A percentile compares a stretch with the other conserved stretches of the same genome.
Evolutionary conservation across 1,140 invertebrate species (phyloP).

Genomic region (Limonius californicus): DNA sequence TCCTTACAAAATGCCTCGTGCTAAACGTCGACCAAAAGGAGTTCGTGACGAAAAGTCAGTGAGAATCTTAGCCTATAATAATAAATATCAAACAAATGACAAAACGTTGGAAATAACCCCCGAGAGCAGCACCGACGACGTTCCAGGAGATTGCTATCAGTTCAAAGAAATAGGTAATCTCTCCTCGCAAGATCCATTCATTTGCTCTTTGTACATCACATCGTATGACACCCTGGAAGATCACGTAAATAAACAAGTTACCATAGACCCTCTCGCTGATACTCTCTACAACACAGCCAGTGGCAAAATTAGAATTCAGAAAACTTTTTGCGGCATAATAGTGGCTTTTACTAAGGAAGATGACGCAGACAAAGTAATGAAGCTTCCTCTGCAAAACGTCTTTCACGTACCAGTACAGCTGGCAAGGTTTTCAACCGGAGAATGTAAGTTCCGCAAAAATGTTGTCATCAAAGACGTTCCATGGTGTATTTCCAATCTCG

Average conservation of each 20-base stretch:
- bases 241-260: not conserved
- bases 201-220: slow-evolving; percentile 3
- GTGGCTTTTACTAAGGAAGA: slow-evolving; percentile 11
- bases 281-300: not conserved
- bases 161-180: not conserved
- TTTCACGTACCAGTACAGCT: slow-evolving; percentile 16
- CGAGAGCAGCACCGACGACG: no score
- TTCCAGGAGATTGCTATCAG: not conserved
- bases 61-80: no score
- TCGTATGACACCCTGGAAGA: not conserved
- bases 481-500: slow-evolving; percentile 28
- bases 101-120: no score
- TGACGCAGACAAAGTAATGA: slow-evolving; percentile 8
- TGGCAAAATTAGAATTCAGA: slow-evolving; percentile 12
- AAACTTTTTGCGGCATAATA: slow-evolving; percentile 18
- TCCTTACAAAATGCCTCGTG: no score
- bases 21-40: no score
- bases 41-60: no score
- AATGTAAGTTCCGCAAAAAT: slow-evolving; percentile 10
- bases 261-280: not conserved
- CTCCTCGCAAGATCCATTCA: not conserved
- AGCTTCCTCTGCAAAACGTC: slow-evolving; percentile 9
- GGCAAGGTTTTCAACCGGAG: slow-evolving; percentile 6
- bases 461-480: slow-evolving; percentile 27
- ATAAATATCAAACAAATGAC: no score